Base-by-base conservation (phyloP, 2,797 vertebrate species). In the Benthosema pterotum region DNA sequence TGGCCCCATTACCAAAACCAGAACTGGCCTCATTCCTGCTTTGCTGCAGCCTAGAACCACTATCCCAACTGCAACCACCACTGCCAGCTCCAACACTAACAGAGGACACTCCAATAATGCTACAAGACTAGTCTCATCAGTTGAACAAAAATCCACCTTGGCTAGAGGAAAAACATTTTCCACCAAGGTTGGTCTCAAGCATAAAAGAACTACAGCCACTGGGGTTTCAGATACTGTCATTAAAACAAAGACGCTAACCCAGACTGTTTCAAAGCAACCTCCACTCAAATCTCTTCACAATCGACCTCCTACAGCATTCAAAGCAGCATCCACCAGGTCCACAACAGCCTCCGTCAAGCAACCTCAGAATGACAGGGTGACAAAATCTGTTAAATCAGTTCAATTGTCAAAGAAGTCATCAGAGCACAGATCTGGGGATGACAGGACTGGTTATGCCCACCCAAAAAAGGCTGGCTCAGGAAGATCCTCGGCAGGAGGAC, bases 21-120 rank as follows among this genome's bases (percentile, higher is more conserved):
- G 68, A 78, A 89, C 87, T 0, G 85, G 85, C 14, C 83, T 87
- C 1, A 71, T 69, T 14, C 78, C 83, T 51, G 78, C 86, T 5
- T 60, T 80, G 15, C 75, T 47, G 2, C 72, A 77, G 25, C 77
- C 73, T 6, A 84, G 55, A 55, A 52, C 16, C 15, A 17, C 52
- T 3, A 28, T 25, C 22, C 7, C 22, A 15, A 15, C 42, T n/a
- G 1, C 15, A 11, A 3, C 46, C 16, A 17, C 19, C 16, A 4
- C 14, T 0, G 13, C 11, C 3, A 11, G 18, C 17, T 25, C 45
- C 54, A 25, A 13, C 11, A 1, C 16, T 3, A 70, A 53, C 19
- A 78, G 71, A 25, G 45, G 11, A 0, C 54, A 0, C 14, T 25
- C 64, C 3, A 52, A n/a, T 12, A 2, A 25, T 1, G 38, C 0